Evolutionary conservation across 53 echinoderm and acorn worm species (phyloP), one percentile per base, ranked within the genome.

Genomic region (Hippasteria phrygiana): DNA sequence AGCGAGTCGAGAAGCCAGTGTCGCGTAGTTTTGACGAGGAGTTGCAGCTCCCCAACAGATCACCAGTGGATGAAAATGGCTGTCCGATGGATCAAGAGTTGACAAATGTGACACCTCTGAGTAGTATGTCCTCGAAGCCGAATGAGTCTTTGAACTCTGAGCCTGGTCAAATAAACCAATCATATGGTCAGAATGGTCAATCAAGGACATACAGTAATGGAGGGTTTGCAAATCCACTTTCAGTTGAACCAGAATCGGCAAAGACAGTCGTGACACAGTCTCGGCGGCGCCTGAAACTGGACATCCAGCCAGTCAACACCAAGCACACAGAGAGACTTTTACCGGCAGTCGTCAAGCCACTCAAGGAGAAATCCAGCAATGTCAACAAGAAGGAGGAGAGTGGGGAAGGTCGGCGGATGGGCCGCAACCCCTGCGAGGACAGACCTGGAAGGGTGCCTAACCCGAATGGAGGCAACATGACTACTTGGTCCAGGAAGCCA

Each of bases 301-400:
- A 95, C 66, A 90, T 96, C 24, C 87, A 91, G 36, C 93, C 93
- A 11, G 95, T 95, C 0, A 91, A 95, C 37, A 92, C 65, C 16
- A 87, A 87, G 26, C 90, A 87, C 34, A 84, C 70, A n/a, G 94
- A 95, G 48, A 92, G 80, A 78, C 75, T 97, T 31, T 85, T 97
- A 86, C 97, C 97, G 33, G 95, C 97, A 18, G 89, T 92, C 20
- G 90, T 94, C 18, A 82, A 88, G 75, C 92, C 95, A 16, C 53
- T 92, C 14, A 97, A 97, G 74, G 97, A 97, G 86, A 93, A 93
- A 76, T 87, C 90, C 12, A 82, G 89, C 72, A 88, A 77, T 84
- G 62, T 75, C 11, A 90, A 94, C 71, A 97, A 97, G 90, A 90
- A 85, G 59, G 90, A 93, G 40, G 97, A 97, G 72, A 89, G 94